Evolutionary conservation across 2,797 vertebrate genomes (phyloP).

Genomic region (Neopelma chrysocephalum): DNA sequence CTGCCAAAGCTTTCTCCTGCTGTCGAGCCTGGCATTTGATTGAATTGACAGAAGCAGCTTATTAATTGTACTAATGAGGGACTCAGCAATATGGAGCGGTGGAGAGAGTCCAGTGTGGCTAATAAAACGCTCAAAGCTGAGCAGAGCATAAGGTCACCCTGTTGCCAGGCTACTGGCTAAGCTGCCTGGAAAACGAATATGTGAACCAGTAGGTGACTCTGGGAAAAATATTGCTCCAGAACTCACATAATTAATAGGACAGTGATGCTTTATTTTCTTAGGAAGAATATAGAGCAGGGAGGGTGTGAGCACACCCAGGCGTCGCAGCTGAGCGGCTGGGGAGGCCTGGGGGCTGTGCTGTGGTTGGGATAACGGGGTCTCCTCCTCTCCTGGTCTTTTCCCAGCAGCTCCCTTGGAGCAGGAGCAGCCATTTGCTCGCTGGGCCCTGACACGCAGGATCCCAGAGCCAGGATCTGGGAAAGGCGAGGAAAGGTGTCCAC

Average conservation of each 20-base stretch:
- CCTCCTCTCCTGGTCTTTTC: neutral
- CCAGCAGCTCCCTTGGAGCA: neutral
- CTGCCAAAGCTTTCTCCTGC: constrained; percentile 68
- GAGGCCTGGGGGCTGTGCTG: neutral
- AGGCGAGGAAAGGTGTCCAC: neutral
- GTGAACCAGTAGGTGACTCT: constrained; percentile 64
- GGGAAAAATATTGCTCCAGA: constrained; percentile 47
- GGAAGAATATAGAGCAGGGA: neutral
- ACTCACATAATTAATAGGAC: constrained; percentile 55
- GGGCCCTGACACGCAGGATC: neutral
- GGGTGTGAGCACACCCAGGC: neutral
- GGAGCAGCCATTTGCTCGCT: neutral
- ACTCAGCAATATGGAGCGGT: constrained; percentile 18
- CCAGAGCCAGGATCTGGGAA: neutral
- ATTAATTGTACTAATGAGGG: constrained; percentile 78
- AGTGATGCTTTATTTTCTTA: constrained; percentile 51
- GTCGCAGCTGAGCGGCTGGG: rapidly evolving
- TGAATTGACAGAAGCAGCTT: constrained; percentile 63
- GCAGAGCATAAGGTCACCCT: constrained; percentile 65
- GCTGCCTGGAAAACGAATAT: constrained; percentile 39
- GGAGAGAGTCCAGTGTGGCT: constrained; percentile 68
- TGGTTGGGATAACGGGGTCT: neutral
- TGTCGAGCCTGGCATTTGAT: constrained; percentile 57
- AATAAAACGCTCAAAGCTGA: constrained; percentile 47
- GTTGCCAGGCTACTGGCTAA: constrained; percentile 74